Base-by-base conservation (phyloP, 2,888 invertebrate species). In the Diachrysia chrysitis region DNA sequence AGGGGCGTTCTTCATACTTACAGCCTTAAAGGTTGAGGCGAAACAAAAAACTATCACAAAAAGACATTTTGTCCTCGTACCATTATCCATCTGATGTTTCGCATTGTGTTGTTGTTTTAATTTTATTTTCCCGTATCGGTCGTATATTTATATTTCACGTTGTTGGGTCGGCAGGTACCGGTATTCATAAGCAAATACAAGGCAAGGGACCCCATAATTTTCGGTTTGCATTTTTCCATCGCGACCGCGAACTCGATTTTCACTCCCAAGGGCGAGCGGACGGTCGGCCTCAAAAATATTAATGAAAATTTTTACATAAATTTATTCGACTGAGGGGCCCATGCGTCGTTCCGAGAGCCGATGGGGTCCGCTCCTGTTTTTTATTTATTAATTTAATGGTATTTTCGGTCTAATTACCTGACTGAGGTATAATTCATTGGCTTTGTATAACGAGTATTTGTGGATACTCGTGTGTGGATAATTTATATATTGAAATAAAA, bases 291-390 rank as follows among this genome's bases (percentile, higher is more conserved):
- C 94, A 92, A 94, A 95, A 95, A 95, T 95, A 95, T 95, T 95
- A 95, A 95, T 95, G 95, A 95, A 95, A 95, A 93, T 94, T 95
- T 95, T 95, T 95, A 95, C 95, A 95, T 95, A 95, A 95, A 95
- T 95, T 95, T 95, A 95, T 95, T 93, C 93, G 92, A 91, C 90
- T 91, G 93, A 93, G 94, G 94, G 95, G 90, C 90, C 91, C 89
- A 90, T 86, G 90, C 91, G 89, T 90, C 90, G 89, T 88, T 87
- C 83, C 87, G 88, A 86, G 86, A 89, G 87, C 83, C 91, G 89
- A 92, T 91, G 91, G 92, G 92, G 90, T 86, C 86, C 90, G 91
- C 89, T 90, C 82, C 91, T 93, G 93, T 94, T 94, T 95, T 95
- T 95, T 95, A 94, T 95, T 95, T 95, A 95, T 95, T 94, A 95